Evolutionary conservation across 2,797 vertebrate species (phyloP).

Genomic region (Myiothlypis chrysogaster): DNA sequence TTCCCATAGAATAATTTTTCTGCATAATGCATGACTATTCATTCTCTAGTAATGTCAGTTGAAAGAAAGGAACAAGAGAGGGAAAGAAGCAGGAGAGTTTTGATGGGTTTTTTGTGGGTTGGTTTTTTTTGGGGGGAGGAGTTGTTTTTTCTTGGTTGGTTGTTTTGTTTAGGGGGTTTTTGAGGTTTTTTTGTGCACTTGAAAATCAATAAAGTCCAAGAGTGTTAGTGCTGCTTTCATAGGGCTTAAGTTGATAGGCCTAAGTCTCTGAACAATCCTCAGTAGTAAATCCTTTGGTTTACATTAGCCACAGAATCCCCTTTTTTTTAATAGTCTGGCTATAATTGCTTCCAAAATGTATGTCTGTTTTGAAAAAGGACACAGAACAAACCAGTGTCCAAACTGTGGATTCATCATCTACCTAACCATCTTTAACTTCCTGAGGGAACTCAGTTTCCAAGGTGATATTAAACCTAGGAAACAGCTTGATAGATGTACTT

Average conservation of each 20-base stretch:
- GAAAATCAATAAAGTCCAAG: not conserved
- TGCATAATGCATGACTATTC: constrained; percentile 2
- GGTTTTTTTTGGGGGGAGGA: accelerated
- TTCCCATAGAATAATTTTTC: constrained; percentile 6
- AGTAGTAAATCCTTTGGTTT: not conserved
- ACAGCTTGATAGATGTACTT: not conserved
- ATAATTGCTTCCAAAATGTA: not conserved
- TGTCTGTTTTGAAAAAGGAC: not conserved
- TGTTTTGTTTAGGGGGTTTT: not conserved
- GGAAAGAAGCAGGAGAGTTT: accelerated
- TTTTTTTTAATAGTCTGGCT: not conserved
- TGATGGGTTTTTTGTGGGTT: accelerated
- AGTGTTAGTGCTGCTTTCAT: not conserved
- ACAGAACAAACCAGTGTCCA: not conserved
- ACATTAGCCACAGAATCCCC: not conserved
- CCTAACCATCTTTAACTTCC: not conserved
- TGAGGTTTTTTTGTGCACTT: not conserved
- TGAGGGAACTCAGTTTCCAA: not conserved
- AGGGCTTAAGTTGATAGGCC: not conserved
- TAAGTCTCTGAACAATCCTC: not conserved
- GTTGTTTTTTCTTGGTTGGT: not conserved
- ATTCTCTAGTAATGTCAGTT: not conserved
- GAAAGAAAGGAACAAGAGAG: not conserved
- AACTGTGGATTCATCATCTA: not conserved
- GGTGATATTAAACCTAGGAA: not conserved